phyloP scores from a whole-genome alignment of 1,140 invertebrate genomes.

The Calliphora vicina region DNA sequence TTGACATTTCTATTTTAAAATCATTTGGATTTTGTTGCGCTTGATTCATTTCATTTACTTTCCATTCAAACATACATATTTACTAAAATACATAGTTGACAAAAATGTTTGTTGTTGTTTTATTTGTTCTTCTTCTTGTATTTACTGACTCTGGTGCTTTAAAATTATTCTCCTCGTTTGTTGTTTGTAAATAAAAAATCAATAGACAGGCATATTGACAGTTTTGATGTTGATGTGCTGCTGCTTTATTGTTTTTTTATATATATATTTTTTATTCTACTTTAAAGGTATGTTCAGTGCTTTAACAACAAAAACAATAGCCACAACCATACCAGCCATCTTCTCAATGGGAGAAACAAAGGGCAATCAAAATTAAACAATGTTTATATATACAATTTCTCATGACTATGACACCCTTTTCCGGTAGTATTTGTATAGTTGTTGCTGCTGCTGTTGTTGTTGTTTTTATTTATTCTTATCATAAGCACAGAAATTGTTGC shows the following conservation, averaged over 20 bases:
- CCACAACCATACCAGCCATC: no score
- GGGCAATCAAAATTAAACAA: not conserved
- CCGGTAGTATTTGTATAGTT: not conserved
- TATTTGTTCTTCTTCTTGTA: not conserved
- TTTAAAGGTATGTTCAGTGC: not conserved
- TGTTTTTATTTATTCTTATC: not conserved
- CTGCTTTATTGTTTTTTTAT: not conserved
- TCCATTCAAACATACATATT: no score
- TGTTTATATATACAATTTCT: slow-evolving; percentile 4
- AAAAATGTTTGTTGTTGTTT: not conserved
- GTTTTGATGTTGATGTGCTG: not conserved
- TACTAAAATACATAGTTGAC: no score
- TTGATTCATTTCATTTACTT: not conserved
- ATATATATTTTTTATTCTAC: not conserved
- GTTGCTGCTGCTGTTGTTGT: not conserved
- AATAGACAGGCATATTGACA: slow-evolving; percentile 6
- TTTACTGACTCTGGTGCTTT: not conserved
- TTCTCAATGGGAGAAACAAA: not conserved
- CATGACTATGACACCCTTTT: slow-evolving; percentile 5
- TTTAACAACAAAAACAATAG: not conserved
- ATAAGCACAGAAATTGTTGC: not conserved
- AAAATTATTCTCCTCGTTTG: not conserved
- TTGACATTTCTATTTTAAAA: no score
- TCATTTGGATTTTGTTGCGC: not conserved
- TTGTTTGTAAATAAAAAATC: slow-evolving; percentile 10